Evolutionary conservation across 1,140 invertebrate species (phyloP).

Genomic region (Leptinotarsa lineolata): DNA sequence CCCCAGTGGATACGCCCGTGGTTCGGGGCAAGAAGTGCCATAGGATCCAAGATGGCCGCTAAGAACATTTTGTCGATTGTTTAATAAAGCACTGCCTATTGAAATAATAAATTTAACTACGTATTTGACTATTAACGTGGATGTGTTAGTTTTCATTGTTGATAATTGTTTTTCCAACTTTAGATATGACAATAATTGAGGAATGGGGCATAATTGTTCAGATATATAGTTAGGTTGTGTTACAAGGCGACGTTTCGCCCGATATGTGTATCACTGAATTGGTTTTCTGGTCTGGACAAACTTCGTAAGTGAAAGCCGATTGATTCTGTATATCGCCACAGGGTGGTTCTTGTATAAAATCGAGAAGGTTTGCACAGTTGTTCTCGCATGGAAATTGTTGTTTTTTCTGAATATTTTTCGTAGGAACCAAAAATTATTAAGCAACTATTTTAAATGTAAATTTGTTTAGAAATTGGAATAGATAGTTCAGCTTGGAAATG

Average conservation of each 20-base stretch:
- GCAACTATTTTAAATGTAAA: too few species aligned
- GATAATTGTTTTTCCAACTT: conserved; percentile 36
- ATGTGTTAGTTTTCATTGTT: conserved; percentile 41
- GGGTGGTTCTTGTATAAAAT: neutral
- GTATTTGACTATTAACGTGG: conserved; percentile 31
- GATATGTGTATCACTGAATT: conserved; percentile 9
- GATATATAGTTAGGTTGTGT: conserved; percentile 22
- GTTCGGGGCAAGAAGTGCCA: neutral
- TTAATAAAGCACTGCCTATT: conserved; percentile 38
- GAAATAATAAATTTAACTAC: conserved; percentile 26
- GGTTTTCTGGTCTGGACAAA: conserved; percentile 17
- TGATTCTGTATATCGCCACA: neutral
- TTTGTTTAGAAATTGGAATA: too few species aligned
- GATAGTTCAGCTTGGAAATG: too few species aligned
- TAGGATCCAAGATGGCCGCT: conserved; percentile 6
- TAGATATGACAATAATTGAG: conserved; percentile 53
- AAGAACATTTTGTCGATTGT: conserved; percentile 32
- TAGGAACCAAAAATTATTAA: too few species aligned
- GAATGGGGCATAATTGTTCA: conserved; percentile 50
- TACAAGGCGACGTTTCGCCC: conserved; percentile 20
- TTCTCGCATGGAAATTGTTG: neutral
- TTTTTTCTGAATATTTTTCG: neutral
- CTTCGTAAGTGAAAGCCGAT: neutral
- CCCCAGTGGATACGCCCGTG: neutral
- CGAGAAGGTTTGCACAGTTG: neutral